A percentile compares a stretch with the other conserved stretches of the same genome.
These are phyloP conservation scores for Dipodomys merriami DNA, from an alignment of 2,113 vertebrate genomes.

Conservation along the genomic window DNA sequence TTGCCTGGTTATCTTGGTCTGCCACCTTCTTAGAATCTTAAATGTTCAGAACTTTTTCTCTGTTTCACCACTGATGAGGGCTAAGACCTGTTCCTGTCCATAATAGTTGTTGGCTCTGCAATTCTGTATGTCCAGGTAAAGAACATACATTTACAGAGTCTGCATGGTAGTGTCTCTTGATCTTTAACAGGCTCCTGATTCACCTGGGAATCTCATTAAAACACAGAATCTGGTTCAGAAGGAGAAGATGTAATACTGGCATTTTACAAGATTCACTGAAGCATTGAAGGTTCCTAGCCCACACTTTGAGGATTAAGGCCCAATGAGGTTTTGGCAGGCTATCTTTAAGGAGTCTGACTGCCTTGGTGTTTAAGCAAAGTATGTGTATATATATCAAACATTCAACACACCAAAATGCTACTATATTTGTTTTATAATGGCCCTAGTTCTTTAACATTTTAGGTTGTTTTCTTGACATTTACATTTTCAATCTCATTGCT, in stretches of 20 bases:
- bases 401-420: not conserved
- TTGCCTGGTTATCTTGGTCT: not conserved
- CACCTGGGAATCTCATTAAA: constrained; percentile 18
- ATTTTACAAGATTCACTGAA: not conserved
- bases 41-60: not conserved
- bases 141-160: constrained; percentile 35
- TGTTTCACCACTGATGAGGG: not conserved
- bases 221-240: constrained; percentile 14
- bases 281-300: not conserved
- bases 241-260: not conserved
- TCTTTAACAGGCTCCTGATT: constrained; percentile 42
- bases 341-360: not conserved
- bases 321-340: not conserved
- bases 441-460: not conserved
- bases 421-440: not conserved
- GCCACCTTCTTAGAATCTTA: constrained; percentile 13
- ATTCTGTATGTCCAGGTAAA: not conserved
- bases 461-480: not conserved
- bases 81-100: not conserved
- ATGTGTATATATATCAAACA: not conserved
- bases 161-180: not conserved
- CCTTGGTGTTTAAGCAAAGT: not conserved
- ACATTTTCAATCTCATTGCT: constrained; percentile 5
- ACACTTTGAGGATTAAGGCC: not conserved
- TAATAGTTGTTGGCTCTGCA: constrained; percentile 5